A percentile compares a stretch with the other conserved stretches of the same genome.
Evolutionary conservation across 2,797 vertebrate species (phyloP).

Genomic region (Sebastes melanostomus): DNA sequence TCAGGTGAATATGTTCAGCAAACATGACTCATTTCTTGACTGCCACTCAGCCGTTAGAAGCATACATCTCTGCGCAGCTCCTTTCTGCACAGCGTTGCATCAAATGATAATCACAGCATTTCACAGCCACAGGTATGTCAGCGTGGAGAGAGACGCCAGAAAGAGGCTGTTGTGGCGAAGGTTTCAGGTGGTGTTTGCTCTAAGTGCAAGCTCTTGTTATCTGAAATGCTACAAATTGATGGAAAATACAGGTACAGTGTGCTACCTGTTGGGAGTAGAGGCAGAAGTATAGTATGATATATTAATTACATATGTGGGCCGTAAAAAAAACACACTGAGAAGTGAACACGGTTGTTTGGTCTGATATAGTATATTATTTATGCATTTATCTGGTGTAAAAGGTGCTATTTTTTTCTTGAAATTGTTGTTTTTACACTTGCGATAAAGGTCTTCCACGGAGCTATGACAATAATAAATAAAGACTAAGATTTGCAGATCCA

Average conservation of each 20-base stretch:
- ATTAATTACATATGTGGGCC: constrained; percentile 17
- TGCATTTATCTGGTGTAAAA: neutral
- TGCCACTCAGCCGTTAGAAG: constrained; percentile 44
- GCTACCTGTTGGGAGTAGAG: constrained; percentile 31
- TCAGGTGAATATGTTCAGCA: constrained; percentile 34
- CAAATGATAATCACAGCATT: constrained; percentile 60
- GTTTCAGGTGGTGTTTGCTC: constrained; percentile 32
- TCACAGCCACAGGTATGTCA: constrained; percentile 61
- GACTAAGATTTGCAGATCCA: neutral
- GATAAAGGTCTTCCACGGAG: neutral
- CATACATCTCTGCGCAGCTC: constrained; percentile 45
- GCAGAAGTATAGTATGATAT: constrained; percentile 21
- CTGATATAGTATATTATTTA: neutral
- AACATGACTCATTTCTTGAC: constrained; percentile 38
- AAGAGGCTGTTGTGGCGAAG: constrained; percentile 32
- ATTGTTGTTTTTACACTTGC: constrained; percentile 4
- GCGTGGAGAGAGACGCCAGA: constrained; percentile 18
- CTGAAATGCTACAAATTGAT: constrained; percentile 56
- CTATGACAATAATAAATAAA: constrained; percentile 12
- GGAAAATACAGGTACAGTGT: constrained; percentile 44
- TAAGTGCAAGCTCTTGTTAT: constrained; percentile 52
- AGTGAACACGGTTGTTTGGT: constrained; percentile 8
- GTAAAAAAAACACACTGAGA: neutral
- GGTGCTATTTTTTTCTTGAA: neutral
- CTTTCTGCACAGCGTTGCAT: constrained; percentile 33